Conservation (phyloP, 1,140 invertebrate genomes). For the Procambarus clarkii region DNA sequence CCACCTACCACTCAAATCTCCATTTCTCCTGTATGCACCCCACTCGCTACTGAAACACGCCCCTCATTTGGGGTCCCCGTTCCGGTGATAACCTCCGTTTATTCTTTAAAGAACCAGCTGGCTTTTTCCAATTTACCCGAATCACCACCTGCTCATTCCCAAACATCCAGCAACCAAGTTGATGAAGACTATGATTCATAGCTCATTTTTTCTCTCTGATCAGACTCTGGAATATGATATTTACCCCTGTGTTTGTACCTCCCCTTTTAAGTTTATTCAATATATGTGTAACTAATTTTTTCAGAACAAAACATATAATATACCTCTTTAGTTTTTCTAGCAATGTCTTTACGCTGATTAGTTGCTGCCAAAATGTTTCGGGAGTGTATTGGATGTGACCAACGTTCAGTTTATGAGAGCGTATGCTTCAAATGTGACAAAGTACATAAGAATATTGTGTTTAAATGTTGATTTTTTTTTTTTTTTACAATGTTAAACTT, state of each 20-base stretch:
- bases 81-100: constrained; percentile 25
- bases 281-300: not conserved
- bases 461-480: too few species aligned
- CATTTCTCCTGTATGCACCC: not conserved
- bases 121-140: not conserved
- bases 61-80: constrained; percentile 32
- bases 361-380: not conserved
- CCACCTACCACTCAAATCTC: not conserved
- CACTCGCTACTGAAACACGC: constrained; percentile 1
- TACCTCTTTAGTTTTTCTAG: not conserved
- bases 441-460: not conserved
- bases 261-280: not conserved
- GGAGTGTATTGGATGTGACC: not conserved
- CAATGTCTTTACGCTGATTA: not conserved
- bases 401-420: not conserved
- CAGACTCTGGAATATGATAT: not conserved
- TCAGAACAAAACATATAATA: constrained; percentile 1
- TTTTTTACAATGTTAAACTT: not conserved
- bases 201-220: not conserved
- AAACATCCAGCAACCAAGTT: not conserved
- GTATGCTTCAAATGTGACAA: too few species aligned
- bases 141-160: not conserved
- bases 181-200: constrained; percentile 44
- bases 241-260: not conserved
- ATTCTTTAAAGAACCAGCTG: not conserved